These are phyloP conservation scores for Oxycera nigricornis DNA, from an alignment of 2,888 invertebrate species.

Conservation along the genomic window DNA sequence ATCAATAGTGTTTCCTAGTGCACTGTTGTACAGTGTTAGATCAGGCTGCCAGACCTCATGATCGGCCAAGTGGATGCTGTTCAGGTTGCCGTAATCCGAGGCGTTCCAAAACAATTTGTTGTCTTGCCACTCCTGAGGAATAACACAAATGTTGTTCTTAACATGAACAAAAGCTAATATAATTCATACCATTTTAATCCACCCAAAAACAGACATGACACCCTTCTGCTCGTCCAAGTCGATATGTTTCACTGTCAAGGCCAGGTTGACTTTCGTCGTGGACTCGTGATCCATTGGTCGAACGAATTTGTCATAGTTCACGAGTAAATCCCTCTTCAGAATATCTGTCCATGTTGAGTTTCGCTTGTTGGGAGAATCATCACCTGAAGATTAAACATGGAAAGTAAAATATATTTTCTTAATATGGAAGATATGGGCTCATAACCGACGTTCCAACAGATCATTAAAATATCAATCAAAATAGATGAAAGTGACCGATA, in stretches of 20 bases:
- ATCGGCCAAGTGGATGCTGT: constrained; percentile 68
- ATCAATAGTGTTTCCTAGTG: constrained; percentile 67
- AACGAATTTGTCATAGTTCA: constrained; percentile 61
- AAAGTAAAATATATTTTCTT: too few relatives aligned
- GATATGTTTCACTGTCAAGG: constrained; percentile 66
- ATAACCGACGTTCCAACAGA: too few relatives aligned
- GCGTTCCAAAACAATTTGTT: constrained; percentile 77
- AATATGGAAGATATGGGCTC: too few relatives aligned
- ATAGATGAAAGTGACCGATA: too few relatives aligned
- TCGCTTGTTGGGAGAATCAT: constrained; percentile 49
- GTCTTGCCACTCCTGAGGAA: constrained; percentile 75
- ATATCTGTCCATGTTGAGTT: constrained; percentile 66
- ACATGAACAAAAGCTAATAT: background rate
- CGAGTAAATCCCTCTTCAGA: constrained; percentile 66
- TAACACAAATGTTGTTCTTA: constrained; percentile 47
- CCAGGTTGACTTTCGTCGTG: constrained; percentile 58
- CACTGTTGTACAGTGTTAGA: constrained; percentile 74
- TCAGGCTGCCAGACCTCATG: constrained; percentile 84
- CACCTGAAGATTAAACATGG: background rate
- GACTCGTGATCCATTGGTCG: constrained; percentile 55
- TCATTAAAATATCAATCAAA: too few relatives aligned
- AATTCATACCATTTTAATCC: constrained; percentile 68
- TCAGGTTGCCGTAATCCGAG: constrained; percentile 70
- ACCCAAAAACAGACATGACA: constrained; percentile 67
- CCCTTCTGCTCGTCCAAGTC: constrained; percentile 71